Evolutionary conservation across 2,888 invertebrate genomes (phyloP).

Genomic region (Napeogenes inachia): DNA sequence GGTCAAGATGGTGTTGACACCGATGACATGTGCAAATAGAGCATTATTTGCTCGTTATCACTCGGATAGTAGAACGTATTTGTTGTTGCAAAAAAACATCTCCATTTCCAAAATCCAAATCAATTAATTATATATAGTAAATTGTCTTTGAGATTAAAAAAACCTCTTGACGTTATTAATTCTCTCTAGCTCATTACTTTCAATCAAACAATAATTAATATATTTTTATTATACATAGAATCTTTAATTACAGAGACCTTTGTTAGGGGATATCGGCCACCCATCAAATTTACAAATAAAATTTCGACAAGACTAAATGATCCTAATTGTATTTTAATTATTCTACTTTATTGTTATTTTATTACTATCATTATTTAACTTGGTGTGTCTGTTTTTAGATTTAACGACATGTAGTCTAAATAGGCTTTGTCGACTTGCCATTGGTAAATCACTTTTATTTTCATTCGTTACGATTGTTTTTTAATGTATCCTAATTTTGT

Average conservation of each 20-base stretch:
- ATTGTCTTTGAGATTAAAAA: too few relatives aligned
- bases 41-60: constrained; percentile 36
- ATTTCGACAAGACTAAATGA: background rate
- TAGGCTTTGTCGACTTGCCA: background rate
- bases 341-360: background rate
- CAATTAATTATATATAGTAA: too few relatives aligned
- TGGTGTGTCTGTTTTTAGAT: background rate
- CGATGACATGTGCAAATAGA: constrained; percentile 54
- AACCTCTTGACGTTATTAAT: too few relatives aligned
- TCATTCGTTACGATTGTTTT: background rate
- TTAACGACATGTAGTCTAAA: background rate
- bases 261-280: background rate
- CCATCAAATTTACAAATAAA: background rate
- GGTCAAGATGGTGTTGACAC: constrained; percentile 33
- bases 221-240: too few relatives aligned
- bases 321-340: background rate
- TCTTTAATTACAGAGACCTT: too few relatives aligned
- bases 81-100: too few relatives aligned
- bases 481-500: background rate
- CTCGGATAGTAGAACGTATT: too few relatives aligned
- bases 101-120: too few relatives aligned
- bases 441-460: background rate
- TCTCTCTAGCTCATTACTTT: too few relatives aligned
- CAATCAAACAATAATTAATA: too few relatives aligned
- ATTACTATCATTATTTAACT: background rate